Evolutionary conservation across 2,888 invertebrate genomes (phyloP).

Genomic region (Pheosia tremula): DNA sequence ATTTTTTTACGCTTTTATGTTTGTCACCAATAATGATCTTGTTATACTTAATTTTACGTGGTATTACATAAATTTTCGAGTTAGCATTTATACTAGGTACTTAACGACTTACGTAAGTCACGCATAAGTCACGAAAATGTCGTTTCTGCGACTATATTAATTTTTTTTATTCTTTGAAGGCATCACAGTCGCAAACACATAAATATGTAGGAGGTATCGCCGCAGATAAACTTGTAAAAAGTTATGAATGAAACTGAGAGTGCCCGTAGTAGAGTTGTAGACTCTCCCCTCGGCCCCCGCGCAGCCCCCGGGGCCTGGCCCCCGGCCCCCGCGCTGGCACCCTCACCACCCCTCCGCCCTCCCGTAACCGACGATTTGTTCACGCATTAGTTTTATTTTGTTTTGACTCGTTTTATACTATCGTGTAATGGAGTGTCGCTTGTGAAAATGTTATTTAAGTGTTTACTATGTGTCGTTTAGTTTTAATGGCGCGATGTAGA

Average conservation of each 20-base stretch:
- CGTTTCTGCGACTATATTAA: not conserved
- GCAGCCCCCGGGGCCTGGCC: conserved; percentile 39
- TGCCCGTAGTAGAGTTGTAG: conserved; percentile 81
- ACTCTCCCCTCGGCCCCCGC: conserved; percentile 41
- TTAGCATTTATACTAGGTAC: not conserved
- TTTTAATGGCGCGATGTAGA: not conserved
- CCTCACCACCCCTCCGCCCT: conserved; percentile 46
- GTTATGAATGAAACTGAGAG: conserved; percentile 85
- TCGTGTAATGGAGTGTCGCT: conserved; percentile 40
- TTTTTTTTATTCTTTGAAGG: conserved; percentile 57
- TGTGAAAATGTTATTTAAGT: conserved; percentile 16
- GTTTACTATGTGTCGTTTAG: conserved; percentile 18
- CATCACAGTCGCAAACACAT: conserved; percentile 77
- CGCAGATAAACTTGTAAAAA: conserved; percentile 84
- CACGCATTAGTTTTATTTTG: conserved; percentile 81
- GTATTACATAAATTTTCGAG: not conserved
- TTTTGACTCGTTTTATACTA: conserved; percentile 72
- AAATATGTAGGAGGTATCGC: conserved; percentile 82
- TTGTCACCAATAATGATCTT: too few species aligned
- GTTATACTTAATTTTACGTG: too few species aligned
- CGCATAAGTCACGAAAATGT: not conserved
- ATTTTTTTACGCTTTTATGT: too few species aligned
- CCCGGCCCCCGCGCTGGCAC: conserved; percentile 34
- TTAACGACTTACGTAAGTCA: not conserved
- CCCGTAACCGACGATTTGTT: conserved; percentile 67